Conservation (phyloP, 2,113 vertebrate genomes). For the Spea multiplicata region DNA sequence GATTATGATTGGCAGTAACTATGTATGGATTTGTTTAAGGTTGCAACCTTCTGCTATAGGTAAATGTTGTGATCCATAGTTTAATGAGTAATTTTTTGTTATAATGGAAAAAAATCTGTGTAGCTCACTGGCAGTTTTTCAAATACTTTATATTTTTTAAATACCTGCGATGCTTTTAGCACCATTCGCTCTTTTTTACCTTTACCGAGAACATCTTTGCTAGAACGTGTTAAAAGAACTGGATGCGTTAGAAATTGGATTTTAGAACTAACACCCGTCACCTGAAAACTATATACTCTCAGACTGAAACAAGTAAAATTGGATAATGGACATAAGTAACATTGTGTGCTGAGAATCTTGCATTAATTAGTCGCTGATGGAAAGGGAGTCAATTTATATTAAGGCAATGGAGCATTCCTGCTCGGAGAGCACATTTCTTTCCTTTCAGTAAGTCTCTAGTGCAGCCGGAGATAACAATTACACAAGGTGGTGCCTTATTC, state of each 20-base stretch:
- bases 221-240: neutral
- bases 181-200: neutral
- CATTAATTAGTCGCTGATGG: conserved; percentile 44
- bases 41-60: no score
- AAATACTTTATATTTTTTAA: no score
- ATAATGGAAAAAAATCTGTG: no score
- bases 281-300: neutral
- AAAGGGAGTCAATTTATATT: conserved; percentile 38
- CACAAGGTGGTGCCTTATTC: conserved; percentile 17
- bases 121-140: no score
- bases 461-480: conserved; percentile 32
- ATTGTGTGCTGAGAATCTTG: conserved; percentile 23
- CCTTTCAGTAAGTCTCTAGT: conserved; percentile 19
- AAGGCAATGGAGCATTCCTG: conserved; percentile 25
- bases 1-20: no score
- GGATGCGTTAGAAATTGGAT: neutral
- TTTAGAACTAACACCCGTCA: neutral
- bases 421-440: conserved; percentile 32
- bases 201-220: neutral
- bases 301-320: conserved; percentile 10
- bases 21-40: no score
- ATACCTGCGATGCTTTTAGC: neutral
- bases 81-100: no score
- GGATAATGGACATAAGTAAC: conserved; percentile 20
- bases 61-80: no score